Base-by-base conservation (phyloP, 92 coral and sea anemone genomes). In the Heliopora coerulea region DNA sequence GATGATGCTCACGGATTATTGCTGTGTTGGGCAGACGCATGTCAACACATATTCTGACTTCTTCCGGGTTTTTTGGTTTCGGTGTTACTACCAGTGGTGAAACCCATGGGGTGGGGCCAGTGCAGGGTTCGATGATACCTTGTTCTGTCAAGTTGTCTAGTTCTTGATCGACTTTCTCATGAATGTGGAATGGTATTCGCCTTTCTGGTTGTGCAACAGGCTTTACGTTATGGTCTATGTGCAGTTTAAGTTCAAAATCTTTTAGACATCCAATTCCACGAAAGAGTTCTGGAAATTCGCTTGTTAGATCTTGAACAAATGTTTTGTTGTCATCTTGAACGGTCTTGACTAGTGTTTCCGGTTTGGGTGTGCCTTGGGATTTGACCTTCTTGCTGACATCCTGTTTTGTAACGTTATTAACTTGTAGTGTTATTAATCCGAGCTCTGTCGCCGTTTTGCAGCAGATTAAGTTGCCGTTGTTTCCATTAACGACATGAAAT, bases 101-200 rank as follows among this genome's bases (percentile, higher is more conserved):
- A 40, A 65, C 73, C 73, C 73, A 65, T 35, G 73, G 73, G 20
- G 54, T 63, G 1, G 70, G 70, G 8, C 70, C 70, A 15, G 31
- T 15, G 8, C 31, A 35, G 1, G 49, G 34, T n/a, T 65, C 73
- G 3, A 62, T 62, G 46, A 65, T 65, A n/a, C 48, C 73, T 15
- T 35, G 32, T 6, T 65, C 32, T 48, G 44, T 35, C 10, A 65
- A 48, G 3, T 20, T 26, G 14, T 26, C 15, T 9, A 65, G 54
- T 20, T 65, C 48, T 8, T 41, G 18, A 34, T 65, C 56, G 1
- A 65, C 56, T 10, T 15, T 39, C 40, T 40, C 23, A 10, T 56
- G 3, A 18, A 65, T 65, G 30, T 65, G 73, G 24, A 65, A 65
- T 1, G 57, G 73, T 40, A 65, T 39, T 18, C 73, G 54, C 10